A percentile compares a stretch with the other conserved stretches of the same genome.
Conservation (phyloP, 2,797 vertebrate species). For the Oryzias dopingdopingensis region DNA sequence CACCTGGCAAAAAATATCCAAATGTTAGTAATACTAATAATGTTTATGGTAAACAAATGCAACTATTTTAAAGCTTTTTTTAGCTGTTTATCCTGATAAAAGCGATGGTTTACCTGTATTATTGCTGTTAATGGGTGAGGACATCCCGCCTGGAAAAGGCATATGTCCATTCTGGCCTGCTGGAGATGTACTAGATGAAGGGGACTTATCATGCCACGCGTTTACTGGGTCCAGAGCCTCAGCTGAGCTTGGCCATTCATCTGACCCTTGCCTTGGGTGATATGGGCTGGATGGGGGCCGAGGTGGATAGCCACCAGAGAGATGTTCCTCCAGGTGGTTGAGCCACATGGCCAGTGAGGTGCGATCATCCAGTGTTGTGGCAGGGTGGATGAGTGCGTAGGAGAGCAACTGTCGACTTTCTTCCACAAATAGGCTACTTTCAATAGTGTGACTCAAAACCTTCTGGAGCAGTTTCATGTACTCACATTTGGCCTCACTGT, state of each 20-base stretch:
- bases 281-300: slow-evolving; percentile 78
- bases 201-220: slow-evolving; percentile 85
- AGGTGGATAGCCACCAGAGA: slow-evolving; percentile 81
- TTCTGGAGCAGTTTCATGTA: slow-evolving; percentile 96
- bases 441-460: slow-evolving; percentile 91
- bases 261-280: slow-evolving; percentile 86
- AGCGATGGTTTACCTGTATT: slow-evolving; percentile 75
- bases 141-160: slow-evolving; percentile 83
- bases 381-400: slow-evolving; percentile 96
- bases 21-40: slow-evolving; percentile 7
- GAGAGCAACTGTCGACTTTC: slow-evolving; percentile 94
- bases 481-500: slow-evolving; percentile 91
- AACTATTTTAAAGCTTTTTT: neutral
- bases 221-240: slow-evolving; percentile 82
- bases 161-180: slow-evolving; percentile 90
- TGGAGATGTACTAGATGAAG: slow-evolving; percentile 75
- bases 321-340: slow-evolving; percentile 91
- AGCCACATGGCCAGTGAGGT: slow-evolving; percentile 93
- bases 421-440: slow-evolving; percentile 93
- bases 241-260: slow-evolving; percentile 87
- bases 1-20: slow-evolving; percentile 65
- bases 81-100: neutral
- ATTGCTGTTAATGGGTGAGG: slow-evolving; percentile 84
- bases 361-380: slow-evolving; percentile 94
- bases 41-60: neutral